Percentiles rank a stretch among this genome's conserved stretches.
Conservation (phyloP, 2,113 vertebrate genomes). For the Sapajus apella region DNA sequence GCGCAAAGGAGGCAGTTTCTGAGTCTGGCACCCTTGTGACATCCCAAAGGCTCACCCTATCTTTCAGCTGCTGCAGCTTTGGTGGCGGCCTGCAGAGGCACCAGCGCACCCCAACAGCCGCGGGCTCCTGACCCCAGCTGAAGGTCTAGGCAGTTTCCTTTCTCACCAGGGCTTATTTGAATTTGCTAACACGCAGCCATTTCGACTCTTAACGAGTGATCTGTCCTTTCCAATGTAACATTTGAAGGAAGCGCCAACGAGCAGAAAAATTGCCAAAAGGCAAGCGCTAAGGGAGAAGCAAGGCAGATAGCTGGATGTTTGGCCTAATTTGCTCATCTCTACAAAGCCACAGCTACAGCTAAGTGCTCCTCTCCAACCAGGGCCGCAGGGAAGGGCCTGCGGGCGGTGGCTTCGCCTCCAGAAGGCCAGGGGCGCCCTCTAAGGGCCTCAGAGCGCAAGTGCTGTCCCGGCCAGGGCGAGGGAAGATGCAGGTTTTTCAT, state of each 20-base stretch:
- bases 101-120: neutral
- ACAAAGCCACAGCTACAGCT: neutral
- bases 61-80: neutral
- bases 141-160: neutral
- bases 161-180: neutral
- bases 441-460: neutral
- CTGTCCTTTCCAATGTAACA: neutral
- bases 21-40: rapidly evolving
- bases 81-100: neutral
- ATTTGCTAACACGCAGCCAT: neutral
- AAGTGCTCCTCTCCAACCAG: neutral
- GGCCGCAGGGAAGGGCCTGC: rapidly evolving
- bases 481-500: neutral
- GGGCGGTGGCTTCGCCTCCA: neutral
- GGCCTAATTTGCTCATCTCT: neutral
- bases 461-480: rapidly evolving
- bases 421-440: slow-evolving; percentile 70
- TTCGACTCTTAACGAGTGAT: neutral
- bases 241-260: neutral
- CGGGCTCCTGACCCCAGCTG: no score
- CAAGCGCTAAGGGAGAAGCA: neutral
- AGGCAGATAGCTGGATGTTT: neutral
- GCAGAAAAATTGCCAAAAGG: neutral
- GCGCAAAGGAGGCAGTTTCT: neutral
- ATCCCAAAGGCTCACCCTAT: rapidly evolving